phyloP scores from a whole-genome alignment of 2,888 invertebrate species.

The Cantharis nigra region DNA sequence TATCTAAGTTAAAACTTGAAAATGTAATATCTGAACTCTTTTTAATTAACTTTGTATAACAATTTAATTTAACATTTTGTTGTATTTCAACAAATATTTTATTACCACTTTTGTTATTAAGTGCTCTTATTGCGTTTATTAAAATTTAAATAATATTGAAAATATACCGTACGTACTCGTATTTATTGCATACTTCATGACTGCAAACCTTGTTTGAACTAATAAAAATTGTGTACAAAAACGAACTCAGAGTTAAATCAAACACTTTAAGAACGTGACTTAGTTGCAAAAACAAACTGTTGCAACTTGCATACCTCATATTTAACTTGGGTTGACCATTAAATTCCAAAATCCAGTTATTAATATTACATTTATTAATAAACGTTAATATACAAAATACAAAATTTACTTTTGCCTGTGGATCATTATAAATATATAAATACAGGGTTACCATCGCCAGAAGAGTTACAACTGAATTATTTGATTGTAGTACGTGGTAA shows the following conservation, averaged over 20 bases:
- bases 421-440: background rate
- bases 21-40: background rate
- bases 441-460: background rate
- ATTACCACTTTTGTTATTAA: background rate
- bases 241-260: background rate
- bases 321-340: background rate
- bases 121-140: background rate
- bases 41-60: background rate
- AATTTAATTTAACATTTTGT: background rate
- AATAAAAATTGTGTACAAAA: background rate
- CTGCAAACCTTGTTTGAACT: background rate
- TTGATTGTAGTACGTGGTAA: background rate
- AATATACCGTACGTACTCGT: background rate
- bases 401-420: background rate
- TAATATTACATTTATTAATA: background rate
- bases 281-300: background rate
- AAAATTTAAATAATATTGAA: background rate
- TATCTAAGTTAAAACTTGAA: background rate
- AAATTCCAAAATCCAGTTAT: background rate
- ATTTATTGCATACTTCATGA: background rate
- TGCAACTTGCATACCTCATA: background rate
- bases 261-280: background rate
- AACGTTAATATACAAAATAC: background rate
- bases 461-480: background rate
- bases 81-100: background rate